Conservation (phyloP, 2,888 invertebrate species). For the Rhimphoctona megacephalus region DNA sequence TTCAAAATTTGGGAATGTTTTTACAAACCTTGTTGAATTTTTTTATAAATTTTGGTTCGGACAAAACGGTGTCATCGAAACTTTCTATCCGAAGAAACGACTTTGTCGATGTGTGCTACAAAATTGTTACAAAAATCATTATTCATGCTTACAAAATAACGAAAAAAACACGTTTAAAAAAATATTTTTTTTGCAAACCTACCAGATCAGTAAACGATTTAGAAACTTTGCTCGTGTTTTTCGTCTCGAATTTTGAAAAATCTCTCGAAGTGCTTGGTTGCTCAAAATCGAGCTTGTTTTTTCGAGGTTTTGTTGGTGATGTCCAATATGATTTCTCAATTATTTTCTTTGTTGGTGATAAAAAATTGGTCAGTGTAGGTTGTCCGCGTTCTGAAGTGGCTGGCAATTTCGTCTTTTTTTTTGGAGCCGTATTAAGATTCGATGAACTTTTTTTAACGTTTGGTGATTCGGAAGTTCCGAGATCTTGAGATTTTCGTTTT, state of each 20-base stretch:
- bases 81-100: constrained; percentile 36
- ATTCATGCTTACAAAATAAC: background rate
- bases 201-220: constrained; percentile 32
- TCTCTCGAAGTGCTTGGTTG: background rate
- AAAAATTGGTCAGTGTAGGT: constrained; percentile 10
- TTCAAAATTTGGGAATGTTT: background rate
- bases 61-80: background rate
- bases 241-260: background rate
- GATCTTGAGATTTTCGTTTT: constrained; percentile 33
- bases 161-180: background rate
- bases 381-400: constrained; percentile 27
- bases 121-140: background rate
- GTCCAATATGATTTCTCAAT: constrained; percentile 1
- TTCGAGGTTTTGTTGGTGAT: background rate
- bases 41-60: constrained; percentile 36
- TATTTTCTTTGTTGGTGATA: constrained; percentile 43
- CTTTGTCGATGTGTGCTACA: constrained; percentile 38
- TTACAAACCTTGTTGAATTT: constrained; percentile 55
- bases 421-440: constrained; percentile 25
- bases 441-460: constrained; percentile 22
- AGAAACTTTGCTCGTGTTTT: background rate
- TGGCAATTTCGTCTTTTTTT: background rate
- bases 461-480: background rate
- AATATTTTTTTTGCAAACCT: background rate
- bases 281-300: background rate